These are phyloP conservation scores for Sebastes oblongus DNA, from an alignment of 2,797 vertebrate species.

Conservation along the genomic window DNA sequence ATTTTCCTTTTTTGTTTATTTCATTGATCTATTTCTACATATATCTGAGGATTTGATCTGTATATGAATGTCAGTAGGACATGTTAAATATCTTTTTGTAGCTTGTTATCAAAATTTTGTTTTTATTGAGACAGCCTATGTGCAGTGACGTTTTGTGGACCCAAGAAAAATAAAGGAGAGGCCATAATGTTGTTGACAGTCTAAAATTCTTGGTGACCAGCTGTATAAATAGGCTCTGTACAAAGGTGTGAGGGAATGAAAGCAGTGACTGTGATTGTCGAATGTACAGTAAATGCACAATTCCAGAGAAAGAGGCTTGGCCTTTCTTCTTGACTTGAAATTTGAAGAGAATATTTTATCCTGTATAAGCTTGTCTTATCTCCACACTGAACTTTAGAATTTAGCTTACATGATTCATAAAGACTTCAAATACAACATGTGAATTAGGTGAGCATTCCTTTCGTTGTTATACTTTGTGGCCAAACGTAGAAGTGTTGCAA, in stretches of 20 bases:
- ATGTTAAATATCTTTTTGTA: constrained; percentile 51
- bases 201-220: constrained; percentile 47
- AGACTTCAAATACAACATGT: background rate
- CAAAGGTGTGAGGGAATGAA: constrained; percentile 19
- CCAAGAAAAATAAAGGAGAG: constrained; percentile 59
- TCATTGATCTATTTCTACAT: constrained; percentile 42
- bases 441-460: constrained; percentile 10
- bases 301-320: constrained; percentile 9
- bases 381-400: constrained; percentile 40
- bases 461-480: constrained; percentile 11
- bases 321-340: constrained; percentile 44
- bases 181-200: constrained; percentile 44
- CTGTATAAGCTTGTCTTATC: constrained; percentile 42
- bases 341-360: constrained; percentile 26
- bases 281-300: constrained; percentile 35
- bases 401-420: constrained; percentile 8
- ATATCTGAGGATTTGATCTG: constrained; percentile 47
- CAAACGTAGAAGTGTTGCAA: constrained; percentile 19
- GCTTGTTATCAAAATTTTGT: constrained; percentile 40
- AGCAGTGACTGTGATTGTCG: background rate
- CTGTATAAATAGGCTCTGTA: constrained; percentile 31
- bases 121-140: constrained; percentile 51
- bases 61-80: constrained; percentile 39
- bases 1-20: constrained; percentile 42
- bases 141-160: constrained; percentile 60